Evolutionary conservation across 2,888 invertebrate species (phyloP), one percentile per base, ranked within the genome.

Genomic region (Helleia helle): DNA sequence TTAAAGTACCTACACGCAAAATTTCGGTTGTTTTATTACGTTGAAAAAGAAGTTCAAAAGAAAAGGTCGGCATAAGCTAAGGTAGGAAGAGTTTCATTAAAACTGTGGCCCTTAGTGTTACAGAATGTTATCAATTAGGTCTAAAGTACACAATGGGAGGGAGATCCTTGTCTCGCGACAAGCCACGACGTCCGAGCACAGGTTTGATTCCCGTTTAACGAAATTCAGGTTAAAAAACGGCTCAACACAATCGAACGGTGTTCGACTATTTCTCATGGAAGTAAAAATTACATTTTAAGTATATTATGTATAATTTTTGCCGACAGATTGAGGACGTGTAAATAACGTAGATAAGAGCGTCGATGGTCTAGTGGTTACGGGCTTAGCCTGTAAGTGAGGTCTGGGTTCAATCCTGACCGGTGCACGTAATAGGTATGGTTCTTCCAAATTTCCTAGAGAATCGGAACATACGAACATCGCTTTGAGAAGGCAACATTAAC

Each of bases 151-250:
- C 79, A 80, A 80, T 80, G 74, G 74, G 51, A 56, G 55, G 55
- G 56, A 75, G 79, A 80, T 80, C 71, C 59, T 79, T 80, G 75
- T 79, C 77, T 52, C 51, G 50, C 52, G 51, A 52, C 54, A 54
- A 43, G 58, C 63, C 72, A 72, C 74, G 72, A 66, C 62, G 61
- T 4, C n/a, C n/a, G n/a, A 8, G 63, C 68, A 52, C 51, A 50
- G 62, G 71, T 75, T 74, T 65, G 71, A 65, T 68, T 77, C 75
- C 74, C 72, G 74, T 71, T 74, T 64, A 51, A 58, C 64, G 55
- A 72, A 75, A 79, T 68, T 60, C 67, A 70, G 71, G 74, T 69
- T 79, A 77, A 79, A 69, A 66, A 71, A 48, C 45, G 39, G 42
- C 40, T 31, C 38, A 40, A 22, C 11, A 11, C 34, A 36, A 30